phyloP scores from a whole-genome alignment of 2,888 invertebrate genomes.

The Teinopalpus imperialis region DNA sequence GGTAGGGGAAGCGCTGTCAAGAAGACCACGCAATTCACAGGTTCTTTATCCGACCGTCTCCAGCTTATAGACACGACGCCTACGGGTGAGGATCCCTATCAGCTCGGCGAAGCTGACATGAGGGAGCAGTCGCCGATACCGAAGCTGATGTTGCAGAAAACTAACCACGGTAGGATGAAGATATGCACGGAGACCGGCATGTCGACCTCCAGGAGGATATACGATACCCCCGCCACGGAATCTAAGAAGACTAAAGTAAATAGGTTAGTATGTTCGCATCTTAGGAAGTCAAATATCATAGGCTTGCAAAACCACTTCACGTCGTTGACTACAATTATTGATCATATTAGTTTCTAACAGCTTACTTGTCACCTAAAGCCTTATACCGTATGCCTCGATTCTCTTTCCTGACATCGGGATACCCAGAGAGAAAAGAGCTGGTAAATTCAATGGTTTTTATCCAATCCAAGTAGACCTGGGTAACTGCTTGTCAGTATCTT shows the following conservation, averaged over 20 bases:
- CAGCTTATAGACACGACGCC: conserved; percentile 70
- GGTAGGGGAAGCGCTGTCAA: conserved; percentile 38
- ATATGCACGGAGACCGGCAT: conserved; percentile 45
- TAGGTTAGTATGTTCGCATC: too few species aligned
- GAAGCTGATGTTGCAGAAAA: conserved; percentile 68
- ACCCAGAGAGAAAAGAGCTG: too few species aligned
- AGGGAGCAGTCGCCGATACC: conserved; percentile 75
- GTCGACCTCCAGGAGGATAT: conserved; percentile 44
- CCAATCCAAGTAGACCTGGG: too few species aligned
- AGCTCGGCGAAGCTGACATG: conserved; percentile 71
- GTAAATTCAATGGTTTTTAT: too few species aligned
- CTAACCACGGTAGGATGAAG: conserved; percentile 56
- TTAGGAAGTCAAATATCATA: too few species aligned
- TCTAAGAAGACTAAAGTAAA: conserved; percentile 25
- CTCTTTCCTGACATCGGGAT: too few species aligned
- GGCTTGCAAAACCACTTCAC: too few species aligned
- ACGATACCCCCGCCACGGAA: conserved; percentile 46
- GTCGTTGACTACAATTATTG: too few species aligned
- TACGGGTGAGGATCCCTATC: conserved; percentile 72
- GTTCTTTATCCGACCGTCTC: conserved; percentile 63
- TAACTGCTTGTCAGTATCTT: too few species aligned
- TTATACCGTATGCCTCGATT: too few species aligned
- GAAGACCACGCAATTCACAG: conserved; percentile 51
- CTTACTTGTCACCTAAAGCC: too few species aligned
- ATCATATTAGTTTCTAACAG: too few species aligned